Evolutionary conservation across 2,888 invertebrate species (phyloP).

Genomic region (Priocnemis perturbator): DNA sequence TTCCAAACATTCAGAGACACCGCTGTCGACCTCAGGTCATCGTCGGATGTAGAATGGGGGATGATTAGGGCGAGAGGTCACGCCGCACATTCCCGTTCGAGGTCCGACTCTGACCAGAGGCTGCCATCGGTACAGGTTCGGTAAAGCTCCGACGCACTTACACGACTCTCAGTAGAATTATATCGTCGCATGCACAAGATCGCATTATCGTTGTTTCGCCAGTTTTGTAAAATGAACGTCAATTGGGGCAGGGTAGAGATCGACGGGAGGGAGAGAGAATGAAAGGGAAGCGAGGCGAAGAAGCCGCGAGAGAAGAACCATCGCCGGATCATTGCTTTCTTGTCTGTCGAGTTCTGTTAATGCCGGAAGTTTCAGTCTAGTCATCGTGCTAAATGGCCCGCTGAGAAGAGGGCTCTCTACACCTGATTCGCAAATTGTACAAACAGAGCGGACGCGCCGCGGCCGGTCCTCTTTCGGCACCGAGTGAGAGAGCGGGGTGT

Average conservation of each 20-base stretch:
- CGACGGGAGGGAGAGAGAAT: neutral
- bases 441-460: neutral
- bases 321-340: constrained; percentile 35
- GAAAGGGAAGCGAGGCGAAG: neutral
- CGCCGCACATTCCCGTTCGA: too few species aligned
- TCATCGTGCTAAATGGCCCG: constrained; percentile 73
- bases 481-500: neutral
- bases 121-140: too few species aligned
- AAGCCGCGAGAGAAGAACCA: constrained; percentile 1
- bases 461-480: neutral
- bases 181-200: constrained; percentile 54
- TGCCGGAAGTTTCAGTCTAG: constrained; percentile 61
- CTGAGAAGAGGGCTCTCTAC: constrained; percentile 70
- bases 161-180: constrained; percentile 23
- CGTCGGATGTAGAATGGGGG: too few species aligned
- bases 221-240: constrained; percentile 22
- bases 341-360: constrained; percentile 46
- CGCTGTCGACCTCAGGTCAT: too few species aligned
- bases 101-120: too few species aligned
- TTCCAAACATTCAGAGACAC: too few species aligned
- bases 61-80: too few species aligned
- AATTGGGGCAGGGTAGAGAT: constrained; percentile 22
- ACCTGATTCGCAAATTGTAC: constrained; percentile 67
- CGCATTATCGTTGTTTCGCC: constrained; percentile 43
- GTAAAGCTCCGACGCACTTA: too few species aligned